Conservation (phyloP, 2,113 vertebrate genomes). For the Eurypyga helias region DNA sequence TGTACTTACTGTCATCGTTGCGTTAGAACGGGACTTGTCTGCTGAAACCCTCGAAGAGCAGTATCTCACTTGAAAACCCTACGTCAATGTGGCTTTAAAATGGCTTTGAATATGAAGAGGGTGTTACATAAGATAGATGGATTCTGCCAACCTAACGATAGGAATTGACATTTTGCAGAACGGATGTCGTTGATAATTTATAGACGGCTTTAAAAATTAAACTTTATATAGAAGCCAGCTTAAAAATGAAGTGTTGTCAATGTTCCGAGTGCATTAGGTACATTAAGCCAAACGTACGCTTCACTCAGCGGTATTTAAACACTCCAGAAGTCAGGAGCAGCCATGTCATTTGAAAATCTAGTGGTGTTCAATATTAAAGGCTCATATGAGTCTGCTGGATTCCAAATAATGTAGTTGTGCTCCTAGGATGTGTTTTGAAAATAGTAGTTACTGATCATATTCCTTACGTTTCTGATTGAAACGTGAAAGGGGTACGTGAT, state of each 20-base stretch:
- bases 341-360: neutral
- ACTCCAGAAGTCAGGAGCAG: constrained; percentile 22
- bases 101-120: neutral
- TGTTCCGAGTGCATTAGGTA: constrained; percentile 41
- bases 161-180: constrained; percentile 50
- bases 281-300: neutral
- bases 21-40: neutral
- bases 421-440: neutral
- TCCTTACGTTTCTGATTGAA: neutral
- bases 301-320: constrained; percentile 9
- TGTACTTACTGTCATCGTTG: neutral
- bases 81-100: neutral
- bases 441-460: neutral
- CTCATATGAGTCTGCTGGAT: neutral
- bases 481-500: neutral
- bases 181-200: constrained; percentile 67
- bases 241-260: constrained; percentile 50
- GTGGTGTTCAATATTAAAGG: neutral
- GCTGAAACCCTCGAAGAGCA: neutral
- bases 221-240: constrained; percentile 23
- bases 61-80: neutral
- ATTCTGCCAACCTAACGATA: constrained; percentile 3
- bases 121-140: neutral
- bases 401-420: neutral
- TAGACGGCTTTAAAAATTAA: constrained; percentile 68